Evolutionary conservation across 2,888 invertebrate genomes (phyloP).

Genomic region (Cosmia pyralina): DNA sequence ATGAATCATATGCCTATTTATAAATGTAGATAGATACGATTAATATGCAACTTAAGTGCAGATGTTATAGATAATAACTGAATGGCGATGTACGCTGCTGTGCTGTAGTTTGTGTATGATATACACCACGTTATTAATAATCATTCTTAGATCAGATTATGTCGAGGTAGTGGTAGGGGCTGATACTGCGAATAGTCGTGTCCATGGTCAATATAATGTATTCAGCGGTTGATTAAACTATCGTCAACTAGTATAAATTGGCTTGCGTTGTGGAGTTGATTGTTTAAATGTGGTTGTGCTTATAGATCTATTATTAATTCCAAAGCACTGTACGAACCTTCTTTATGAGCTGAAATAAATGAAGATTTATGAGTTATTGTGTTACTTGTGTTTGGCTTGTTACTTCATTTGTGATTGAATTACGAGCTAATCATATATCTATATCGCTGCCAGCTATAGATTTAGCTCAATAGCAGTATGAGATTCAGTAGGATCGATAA

Average conservation of each 20-base stretch:
- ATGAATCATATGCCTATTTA: slow-evolving; percentile 62
- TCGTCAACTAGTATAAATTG: slow-evolving; percentile 44
- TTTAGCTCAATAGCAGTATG: slow-evolving; percentile 1
- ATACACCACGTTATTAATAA: slow-evolving; percentile 42
- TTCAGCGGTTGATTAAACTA: slow-evolving; percentile 53
- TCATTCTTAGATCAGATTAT: slow-evolving; percentile 31
- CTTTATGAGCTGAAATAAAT: slow-evolving; percentile 27
- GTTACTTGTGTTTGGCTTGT: slow-evolving; percentile 28
- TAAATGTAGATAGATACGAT: slow-evolving; percentile 44
- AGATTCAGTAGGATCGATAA: neutral
- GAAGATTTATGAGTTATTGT: slow-evolving; percentile 32
- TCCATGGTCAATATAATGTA: slow-evolving; percentile 51
- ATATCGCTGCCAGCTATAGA: slow-evolving; percentile 1
- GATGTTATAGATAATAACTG: slow-evolving; percentile 56
- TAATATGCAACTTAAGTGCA: slow-evolving; percentile 56
- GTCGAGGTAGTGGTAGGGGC: slow-evolving; percentile 10
- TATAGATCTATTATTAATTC: slow-evolving; percentile 28
- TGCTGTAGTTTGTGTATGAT: slow-evolving; percentile 39
- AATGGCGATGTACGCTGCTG: slow-evolving; percentile 35
- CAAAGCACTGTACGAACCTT: slow-evolving; percentile 10
- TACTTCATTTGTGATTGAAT: slow-evolving; percentile 14
- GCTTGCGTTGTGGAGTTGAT: slow-evolving; percentile 21
- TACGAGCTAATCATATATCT: slow-evolving; percentile 9
- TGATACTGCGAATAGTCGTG: slow-evolving; percentile 46
- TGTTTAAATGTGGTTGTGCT: slow-evolving; percentile 29